Evolutionary conservation across 1,140 invertebrate species (phyloP), one percentile per base, ranked within the genome.

Genomic region (Goniozus legneri): DNA sequence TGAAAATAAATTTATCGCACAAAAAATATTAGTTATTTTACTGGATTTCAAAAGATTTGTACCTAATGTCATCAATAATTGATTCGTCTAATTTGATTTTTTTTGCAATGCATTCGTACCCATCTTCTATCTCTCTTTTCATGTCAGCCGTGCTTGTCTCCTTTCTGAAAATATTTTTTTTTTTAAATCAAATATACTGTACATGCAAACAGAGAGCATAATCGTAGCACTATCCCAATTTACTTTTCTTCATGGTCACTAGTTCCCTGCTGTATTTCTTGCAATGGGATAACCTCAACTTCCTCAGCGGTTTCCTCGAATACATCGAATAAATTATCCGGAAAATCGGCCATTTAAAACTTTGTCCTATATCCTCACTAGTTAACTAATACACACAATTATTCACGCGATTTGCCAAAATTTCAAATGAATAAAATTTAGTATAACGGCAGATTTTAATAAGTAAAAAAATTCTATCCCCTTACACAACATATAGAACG

Each of bases 241-340:
- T 40, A 41, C 15, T 18, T 35, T 43, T 13, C 8, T 8, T 0
- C 22, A 34, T 31, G 20, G 34, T 27, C 30, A 42, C 38, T 6
- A 8, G 27, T 30, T n/a, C 16, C 32, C 20, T 7, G 49, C 43
- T 8, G 33, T 12, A 38, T 44, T 2, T 30, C 10, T 30, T 43
- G 12, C 3, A 24, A 8, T 14, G 54, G 44, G 39, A 55, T 53
- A 15, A 63, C 41, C 37, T 51, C 43, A 15, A 39, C 32, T 20
- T 59, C 42, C 3, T 67, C 60, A 24, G 60, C 58, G 1, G 59
- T 56, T 59, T 77, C 74, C 35, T 81, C 77, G 62, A 81, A 81
- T 22, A 76, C 78, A 52, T 78, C 73, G 58, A 81, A 81, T 10
- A 81, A 60, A 50, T 80, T 78, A 10, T 76, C 72, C 2, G 33